These are phyloP conservation scores for Hylia prasina DNA, from an alignment of 2,113 vertebrate species.

Conservation along the genomic window DNA sequence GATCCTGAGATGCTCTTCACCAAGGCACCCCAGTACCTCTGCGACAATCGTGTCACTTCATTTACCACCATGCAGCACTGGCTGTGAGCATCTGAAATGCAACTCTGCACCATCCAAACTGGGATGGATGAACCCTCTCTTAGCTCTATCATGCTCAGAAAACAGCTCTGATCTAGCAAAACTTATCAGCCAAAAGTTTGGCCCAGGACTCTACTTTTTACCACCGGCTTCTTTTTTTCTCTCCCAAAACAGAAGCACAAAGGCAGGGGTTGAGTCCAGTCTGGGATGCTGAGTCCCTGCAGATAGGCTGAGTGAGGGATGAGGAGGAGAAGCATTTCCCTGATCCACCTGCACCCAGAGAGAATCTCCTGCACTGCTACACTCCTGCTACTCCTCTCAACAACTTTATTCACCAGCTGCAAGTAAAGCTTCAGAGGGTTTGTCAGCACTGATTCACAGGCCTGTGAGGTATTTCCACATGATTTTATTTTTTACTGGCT, in stretches of 20 bases:
- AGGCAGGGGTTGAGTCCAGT: background rate
- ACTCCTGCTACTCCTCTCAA: background rate
- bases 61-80: background rate
- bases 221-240: background rate
- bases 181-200: background rate
- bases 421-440: background rate
- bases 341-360: background rate
- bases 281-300: background rate
- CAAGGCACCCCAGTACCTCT: background rate
- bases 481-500: background rate
- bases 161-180: background rate
- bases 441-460: background rate
- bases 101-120: background rate
- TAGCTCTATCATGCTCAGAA: background rate
- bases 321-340: background rate
- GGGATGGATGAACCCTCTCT: background rate
- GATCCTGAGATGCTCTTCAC: background rate
- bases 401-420: background rate
- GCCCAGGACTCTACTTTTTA: background rate
- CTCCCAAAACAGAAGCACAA: background rate
- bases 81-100: background rate
- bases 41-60: fast-evolving
- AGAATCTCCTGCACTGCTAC: background rate
- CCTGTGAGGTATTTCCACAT: background rate
- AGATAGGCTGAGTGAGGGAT: background rate